Evolutionary conservation across 2,888 invertebrate genomes (phyloP), one percentile per base, ranked within the genome.

Genomic region (Apodemia hepburni): DNA sequence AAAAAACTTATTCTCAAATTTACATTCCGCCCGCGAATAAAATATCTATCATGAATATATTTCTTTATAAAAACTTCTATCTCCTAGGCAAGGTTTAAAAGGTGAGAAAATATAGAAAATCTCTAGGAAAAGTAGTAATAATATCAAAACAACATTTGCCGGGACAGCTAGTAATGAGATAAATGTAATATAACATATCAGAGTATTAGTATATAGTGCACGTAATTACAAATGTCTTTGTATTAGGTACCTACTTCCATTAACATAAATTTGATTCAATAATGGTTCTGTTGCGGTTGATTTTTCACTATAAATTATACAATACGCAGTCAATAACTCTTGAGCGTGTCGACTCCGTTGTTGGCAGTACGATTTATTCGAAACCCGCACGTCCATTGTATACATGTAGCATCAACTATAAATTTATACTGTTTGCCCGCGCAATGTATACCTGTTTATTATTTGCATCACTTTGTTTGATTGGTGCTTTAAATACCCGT

Each of bases 361-460:
- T 80, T 54, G 54, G 54, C 77, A 80, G 82, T 81, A 81, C 66
- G 81, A 85, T 85, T 84, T 84, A 86, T 82, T 73, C 71, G 73
- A 72, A 65, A 67, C 72, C 74, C 70, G 70, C 71, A 66, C 70
- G 72, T 81, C 80, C 84, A 86, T 85, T 85, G 86, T 81, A 75
- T 78, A 77, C 69, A 29, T 75, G 70, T 70, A 73, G 71, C 71
- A 75, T 75, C 54, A 54, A 27, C 22, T 67, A 74, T 73, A 71
- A 74, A 72, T 71, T 70, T 73, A 72, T 74, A 72, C 70, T 72
- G 65, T 73, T 70, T 69, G 70, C 73, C 71, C 76, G 65, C 68
- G 81, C 79, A 78, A 79, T 77, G 80, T 82, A 81, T 72, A 74
- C 66, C 68, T 70, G 51, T 67, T 51, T 66, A 68, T 69, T 70